Percentiles rank a stretch among this genome's conserved stretches.
These are phyloP conservation scores for Podabrus alpinus DNA, from an alignment of 2,888 invertebrate genomes.

Conservation along the genomic window DNA sequence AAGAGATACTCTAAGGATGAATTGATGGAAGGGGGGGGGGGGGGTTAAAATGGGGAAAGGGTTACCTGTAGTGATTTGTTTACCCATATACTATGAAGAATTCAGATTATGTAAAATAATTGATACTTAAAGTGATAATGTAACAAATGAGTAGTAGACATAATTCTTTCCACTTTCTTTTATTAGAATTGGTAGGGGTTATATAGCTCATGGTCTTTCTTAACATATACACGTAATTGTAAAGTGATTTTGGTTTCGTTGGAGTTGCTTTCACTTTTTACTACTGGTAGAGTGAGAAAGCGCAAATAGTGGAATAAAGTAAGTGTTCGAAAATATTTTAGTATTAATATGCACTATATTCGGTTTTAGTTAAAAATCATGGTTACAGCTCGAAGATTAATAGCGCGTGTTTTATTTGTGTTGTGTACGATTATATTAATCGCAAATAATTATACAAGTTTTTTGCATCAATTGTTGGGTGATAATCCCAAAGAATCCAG, in stretches of 20 bases:
- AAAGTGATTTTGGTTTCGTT: conserved; percentile 13
- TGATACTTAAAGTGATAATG: neutral
- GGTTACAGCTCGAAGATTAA: conserved; percentile 49
- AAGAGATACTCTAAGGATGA: no score
- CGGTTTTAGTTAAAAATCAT: conserved; percentile 36
- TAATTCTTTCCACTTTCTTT: conserved; percentile 13
- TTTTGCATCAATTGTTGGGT: conserved; percentile 57
- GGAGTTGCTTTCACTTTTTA: conserved; percentile 35
- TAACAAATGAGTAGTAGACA: conserved; percentile 3
- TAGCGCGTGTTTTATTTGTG: conserved; percentile 59
- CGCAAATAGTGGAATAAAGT: conserved; percentile 26
- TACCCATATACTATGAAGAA: neutral
- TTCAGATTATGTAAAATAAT: neutral
- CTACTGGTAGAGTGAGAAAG: conserved; percentile 30
- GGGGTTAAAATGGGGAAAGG: no score
- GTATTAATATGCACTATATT: conserved; percentile 29
- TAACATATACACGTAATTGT: neutral
- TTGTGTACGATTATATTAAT: conserved; percentile 61
- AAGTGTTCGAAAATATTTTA: conserved; percentile 26
- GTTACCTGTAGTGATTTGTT: neutral
- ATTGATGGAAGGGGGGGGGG: neutral
- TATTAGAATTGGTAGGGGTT: neutral
- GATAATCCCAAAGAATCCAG: conserved; percentile 51
- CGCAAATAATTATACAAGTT: conserved; percentile 60
- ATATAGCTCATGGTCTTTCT: conserved; percentile 18